phyloP scores from a whole-genome alignment of 37 sponge, comb jelly and placozoan species.

The Corticium candelabrum region DNA sequence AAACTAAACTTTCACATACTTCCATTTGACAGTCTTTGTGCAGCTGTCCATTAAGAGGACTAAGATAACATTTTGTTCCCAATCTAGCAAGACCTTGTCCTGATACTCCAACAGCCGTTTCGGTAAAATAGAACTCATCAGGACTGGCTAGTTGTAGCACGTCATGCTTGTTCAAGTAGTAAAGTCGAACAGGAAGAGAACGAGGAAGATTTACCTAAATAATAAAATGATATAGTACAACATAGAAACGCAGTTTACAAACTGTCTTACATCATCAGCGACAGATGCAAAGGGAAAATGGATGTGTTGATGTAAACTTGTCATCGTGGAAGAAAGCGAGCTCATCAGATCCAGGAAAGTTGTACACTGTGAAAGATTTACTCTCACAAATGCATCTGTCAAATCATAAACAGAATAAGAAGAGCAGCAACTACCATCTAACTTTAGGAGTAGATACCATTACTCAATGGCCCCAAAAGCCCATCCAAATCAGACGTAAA shows the following conservation, averaged over 20 bases:
- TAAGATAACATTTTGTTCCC: conserved; percentile 63
- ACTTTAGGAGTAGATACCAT: conserved; percentile 24
- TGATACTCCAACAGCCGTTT: conserved; percentile 72
- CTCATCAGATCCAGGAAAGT: conserved; percentile 57
- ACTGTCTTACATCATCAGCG: conserved; percentile 62
- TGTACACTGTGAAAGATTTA: conserved; percentile 47
- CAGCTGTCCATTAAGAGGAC: conserved; percentile 61
- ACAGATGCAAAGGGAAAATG: conserved; percentile 66
- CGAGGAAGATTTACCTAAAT: conserved; percentile 35
- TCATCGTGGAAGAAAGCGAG: conserved; percentile 29
- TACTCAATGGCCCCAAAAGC: conserved; percentile 63
- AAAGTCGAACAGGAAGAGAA: conserved; percentile 55
- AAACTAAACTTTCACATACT: conserved; percentile 36
- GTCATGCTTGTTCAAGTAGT: conserved; percentile 31
- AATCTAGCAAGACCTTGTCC: conserved; percentile 62
- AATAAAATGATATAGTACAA: not conserved
- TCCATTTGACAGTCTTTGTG: conserved; percentile 61
- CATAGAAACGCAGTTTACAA: no score
- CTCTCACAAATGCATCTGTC: conserved; percentile 59
- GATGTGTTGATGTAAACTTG: conserved; percentile 21
- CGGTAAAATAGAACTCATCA: conserved; percentile 57
- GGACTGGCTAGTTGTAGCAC: conserved; percentile 54
- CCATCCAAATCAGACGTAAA: conserved; percentile 26
- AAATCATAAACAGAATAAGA: not conserved
- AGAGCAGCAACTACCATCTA: not conserved